Conservation (phyloP, 2,113 vertebrate species). For the Symphodus melops region DNA sequence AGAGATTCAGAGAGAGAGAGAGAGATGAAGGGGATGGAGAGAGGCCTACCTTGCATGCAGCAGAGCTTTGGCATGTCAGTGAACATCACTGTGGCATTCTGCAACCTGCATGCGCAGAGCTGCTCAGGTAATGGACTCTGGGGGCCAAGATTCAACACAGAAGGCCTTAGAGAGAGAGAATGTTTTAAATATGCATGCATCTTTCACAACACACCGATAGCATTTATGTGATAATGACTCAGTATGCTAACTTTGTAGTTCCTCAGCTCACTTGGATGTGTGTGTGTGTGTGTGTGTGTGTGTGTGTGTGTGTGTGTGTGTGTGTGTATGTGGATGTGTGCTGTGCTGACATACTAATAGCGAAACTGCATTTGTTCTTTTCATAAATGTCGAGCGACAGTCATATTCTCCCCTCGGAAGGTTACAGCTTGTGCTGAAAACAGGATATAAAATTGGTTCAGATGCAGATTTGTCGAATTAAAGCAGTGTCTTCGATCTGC, state of each 20-base stretch:
- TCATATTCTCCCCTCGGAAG: constrained; percentile 53
- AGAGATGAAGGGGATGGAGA: constrained; percentile 56
- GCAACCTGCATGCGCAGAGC: constrained; percentile 49
- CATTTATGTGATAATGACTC: constrained; percentile 30
- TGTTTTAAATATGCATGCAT: constrained; percentile 5
- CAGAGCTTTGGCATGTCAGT: constrained; percentile 58
- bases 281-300: neutral
- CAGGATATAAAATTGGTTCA: constrained; percentile 68
- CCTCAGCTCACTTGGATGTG: constrained; percentile 25
- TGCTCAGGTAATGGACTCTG: constrained; percentile 28
- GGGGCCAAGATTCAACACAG: constrained; percentile 19
- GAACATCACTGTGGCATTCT: constrained; percentile 48
- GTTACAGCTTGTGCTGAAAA: constrained; percentile 58
- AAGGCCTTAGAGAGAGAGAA: constrained; percentile 23
- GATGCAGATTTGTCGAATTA: constrained; percentile 48
- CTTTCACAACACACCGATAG: constrained; percentile 17
- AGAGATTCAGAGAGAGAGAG: constrained; percentile 40
- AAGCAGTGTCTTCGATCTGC: constrained; percentile 24
- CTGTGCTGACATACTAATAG: constrained; percentile 66
- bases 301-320: too few species aligned
- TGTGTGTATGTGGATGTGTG: neutral
- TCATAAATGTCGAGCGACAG: constrained; percentile 65
- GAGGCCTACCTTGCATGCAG: constrained; percentile 64
- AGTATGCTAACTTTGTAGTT: neutral
- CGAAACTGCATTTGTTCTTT: constrained; percentile 71